phyloP scores from a whole-genome alignment of 2,888 invertebrate genomes.

The Hemithea aestivaria region DNA sequence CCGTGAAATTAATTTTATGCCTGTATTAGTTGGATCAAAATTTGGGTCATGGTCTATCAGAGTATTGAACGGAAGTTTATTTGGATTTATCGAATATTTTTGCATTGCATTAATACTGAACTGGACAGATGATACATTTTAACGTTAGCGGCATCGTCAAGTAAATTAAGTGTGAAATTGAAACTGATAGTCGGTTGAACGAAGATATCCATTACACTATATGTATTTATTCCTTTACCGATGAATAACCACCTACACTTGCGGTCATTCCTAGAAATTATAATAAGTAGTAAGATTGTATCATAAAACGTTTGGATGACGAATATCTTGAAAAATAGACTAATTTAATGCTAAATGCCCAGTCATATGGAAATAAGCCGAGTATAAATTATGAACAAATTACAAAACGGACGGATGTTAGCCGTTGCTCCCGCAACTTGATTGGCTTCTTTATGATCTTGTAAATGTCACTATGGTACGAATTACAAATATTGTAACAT shows the following conservation, averaged over 20 bases:
- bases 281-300: conserved; percentile 5
- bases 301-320: background rate
- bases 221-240: conserved; percentile 26
- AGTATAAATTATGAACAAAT: background rate
- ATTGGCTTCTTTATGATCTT: conserved; percentile 67
- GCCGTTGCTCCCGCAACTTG: conserved; percentile 57
- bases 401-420: conserved; percentile 59
- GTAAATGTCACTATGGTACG: too few relatives aligned
- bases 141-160: conserved; percentile 7
- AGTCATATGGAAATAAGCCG: too few relatives aligned
- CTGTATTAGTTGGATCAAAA: conserved; percentile 21
- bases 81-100: too few relatives aligned
- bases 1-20: conserved; percentile 33
- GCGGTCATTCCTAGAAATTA: conserved; percentile 36
- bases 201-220: conserved; percentile 22
- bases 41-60: conserved; percentile 22
- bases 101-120: too few relatives aligned
- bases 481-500: too few relatives aligned
- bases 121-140: too few relatives aligned
- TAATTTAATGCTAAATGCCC: too few relatives aligned
- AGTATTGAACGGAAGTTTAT: background rate
- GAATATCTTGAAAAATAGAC: background rate
- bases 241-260: conserved; percentile 29
- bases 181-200: conserved; percentile 17
- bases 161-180: conserved; percentile 22